Evolutionary conservation across 2,888 invertebrate genomes (phyloP).

Genomic region (Drosophila stalkeri): DNA sequence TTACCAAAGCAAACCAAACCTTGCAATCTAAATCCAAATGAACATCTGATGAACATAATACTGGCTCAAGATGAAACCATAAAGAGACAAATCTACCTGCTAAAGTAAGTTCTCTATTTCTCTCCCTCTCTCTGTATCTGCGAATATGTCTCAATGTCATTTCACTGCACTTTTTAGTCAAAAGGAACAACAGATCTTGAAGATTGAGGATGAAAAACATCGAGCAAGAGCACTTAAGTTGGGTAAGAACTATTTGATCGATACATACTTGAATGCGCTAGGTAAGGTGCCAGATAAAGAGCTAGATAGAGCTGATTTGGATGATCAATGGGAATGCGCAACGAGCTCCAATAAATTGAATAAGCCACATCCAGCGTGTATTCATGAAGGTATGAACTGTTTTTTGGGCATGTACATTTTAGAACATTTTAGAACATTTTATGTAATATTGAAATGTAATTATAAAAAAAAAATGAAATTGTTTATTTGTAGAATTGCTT

Average conservation of each 20-base stretch:
- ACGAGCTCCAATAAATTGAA: not conserved
- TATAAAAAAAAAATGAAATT: no score
- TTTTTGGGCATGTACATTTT: not conserved
- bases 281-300: conserved; percentile 78
- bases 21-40: conserved; percentile 82
- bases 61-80: conserved; percentile 88
- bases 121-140: not conserved
- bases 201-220: conserved; percentile 92
- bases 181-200: conserved; percentile 92
- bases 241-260: conserved; percentile 92
- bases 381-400: conserved; percentile 15
- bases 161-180: conserved; percentile 85
- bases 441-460: not conserved
- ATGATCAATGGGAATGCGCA: conserved; percentile 11
- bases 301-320: not conserved
- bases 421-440: not conserved
- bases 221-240: conserved; percentile 90
- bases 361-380: not conserved
- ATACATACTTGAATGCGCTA: conserved; percentile 89
- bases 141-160: not conserved
- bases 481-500: no score
- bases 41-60: conserved; percentile 86
- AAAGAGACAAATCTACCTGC: conserved; percentile 85
- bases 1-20: conserved; percentile 42
- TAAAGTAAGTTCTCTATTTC: conserved; percentile 74